phyloP scores from a whole-genome alignment of 2,113 vertebrate species.

The Callocephalon fimbriatum region DNA sequence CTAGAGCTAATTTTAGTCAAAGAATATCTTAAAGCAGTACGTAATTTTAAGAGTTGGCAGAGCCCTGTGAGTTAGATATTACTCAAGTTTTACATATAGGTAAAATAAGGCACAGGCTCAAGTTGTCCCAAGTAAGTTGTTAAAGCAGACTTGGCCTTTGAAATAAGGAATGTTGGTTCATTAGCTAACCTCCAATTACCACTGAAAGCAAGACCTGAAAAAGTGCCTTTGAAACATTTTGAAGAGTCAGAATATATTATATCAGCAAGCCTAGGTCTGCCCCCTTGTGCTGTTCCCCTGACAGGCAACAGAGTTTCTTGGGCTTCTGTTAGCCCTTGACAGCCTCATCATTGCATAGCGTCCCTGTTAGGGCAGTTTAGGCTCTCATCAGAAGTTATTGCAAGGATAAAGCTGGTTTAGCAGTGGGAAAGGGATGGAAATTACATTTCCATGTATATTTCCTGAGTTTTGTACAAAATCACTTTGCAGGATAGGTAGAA shows the following conservation, averaged over 20 bases:
- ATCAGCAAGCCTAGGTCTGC: neutral
- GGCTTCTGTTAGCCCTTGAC: neutral
- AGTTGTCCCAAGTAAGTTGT: neutral
- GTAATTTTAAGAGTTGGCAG: neutral
- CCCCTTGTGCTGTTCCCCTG: neutral
- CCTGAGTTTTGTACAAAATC: neutral
- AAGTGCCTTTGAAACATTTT: neutral
- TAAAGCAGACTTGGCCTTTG: neutral
- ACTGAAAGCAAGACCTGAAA: neutral
- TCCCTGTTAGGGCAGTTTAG: neutral
- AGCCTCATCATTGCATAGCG: neutral
- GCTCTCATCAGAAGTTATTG: rapidly evolving
- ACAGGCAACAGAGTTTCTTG: neutral
- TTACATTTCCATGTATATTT: rapidly evolving
- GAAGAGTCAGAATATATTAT: rapidly evolving
- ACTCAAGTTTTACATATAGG: neutral
- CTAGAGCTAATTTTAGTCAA: neutral
- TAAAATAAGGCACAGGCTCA: neutral
- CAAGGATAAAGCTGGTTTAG: neutral
- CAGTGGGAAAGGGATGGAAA: no score
- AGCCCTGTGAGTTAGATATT: neutral
- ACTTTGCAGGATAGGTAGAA: neutral
- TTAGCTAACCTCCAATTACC: neutral
- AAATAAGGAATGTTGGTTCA: neutral
- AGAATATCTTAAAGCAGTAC: neutral